These are phyloP conservation scores for Coreius guichenoti DNA, from an alignment of 2,797 vertebrate genomes.

Conservation along the genomic window DNA sequence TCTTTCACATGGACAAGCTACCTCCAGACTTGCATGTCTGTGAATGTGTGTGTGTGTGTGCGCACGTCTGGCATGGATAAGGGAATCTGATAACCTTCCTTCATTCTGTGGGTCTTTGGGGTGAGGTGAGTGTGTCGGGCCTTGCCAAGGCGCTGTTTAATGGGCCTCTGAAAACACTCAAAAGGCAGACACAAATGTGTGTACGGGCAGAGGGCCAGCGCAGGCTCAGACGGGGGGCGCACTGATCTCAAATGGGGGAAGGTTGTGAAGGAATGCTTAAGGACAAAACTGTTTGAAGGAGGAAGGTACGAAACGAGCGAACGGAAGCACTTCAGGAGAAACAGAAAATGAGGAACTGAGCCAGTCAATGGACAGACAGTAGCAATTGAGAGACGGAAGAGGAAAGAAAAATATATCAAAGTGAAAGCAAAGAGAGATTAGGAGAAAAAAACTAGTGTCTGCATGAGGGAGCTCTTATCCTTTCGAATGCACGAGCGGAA, in stretches of 20 bases:
- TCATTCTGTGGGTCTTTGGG: constrained; percentile 83
- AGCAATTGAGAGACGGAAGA: constrained; percentile 44
- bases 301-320: constrained; percentile 50
- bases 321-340: constrained; percentile 47
- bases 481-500: constrained; percentile 73
- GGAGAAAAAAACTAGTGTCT: constrained; percentile 56
- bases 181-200: constrained; percentile 90
- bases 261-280: constrained; percentile 81
- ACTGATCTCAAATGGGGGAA: constrained; percentile 80
- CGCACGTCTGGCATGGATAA: constrained; percentile 82
- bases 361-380: constrained; percentile 46
- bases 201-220: constrained; percentile 87
- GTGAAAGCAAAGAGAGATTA: constrained; percentile 37
- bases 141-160: constrained; percentile 90
- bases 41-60: constrained; percentile 39
- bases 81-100: constrained; percentile 89
- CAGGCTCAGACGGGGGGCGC: constrained; percentile 65
- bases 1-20: constrained; percentile 63
- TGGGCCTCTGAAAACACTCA: constrained; percentile 88
- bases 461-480: constrained; percentile 66
- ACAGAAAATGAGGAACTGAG: constrained; percentile 20
- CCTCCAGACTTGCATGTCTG: constrained; percentile 55
- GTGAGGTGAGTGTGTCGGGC: constrained; percentile 84
- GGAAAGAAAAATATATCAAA: constrained; percentile 26
- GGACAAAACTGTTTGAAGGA: constrained; percentile 78